Evolutionary conservation across 2,888 invertebrate species (phyloP), one percentile per base, ranked within the genome.

Genomic region (Toxonevra muliebris): DNA sequence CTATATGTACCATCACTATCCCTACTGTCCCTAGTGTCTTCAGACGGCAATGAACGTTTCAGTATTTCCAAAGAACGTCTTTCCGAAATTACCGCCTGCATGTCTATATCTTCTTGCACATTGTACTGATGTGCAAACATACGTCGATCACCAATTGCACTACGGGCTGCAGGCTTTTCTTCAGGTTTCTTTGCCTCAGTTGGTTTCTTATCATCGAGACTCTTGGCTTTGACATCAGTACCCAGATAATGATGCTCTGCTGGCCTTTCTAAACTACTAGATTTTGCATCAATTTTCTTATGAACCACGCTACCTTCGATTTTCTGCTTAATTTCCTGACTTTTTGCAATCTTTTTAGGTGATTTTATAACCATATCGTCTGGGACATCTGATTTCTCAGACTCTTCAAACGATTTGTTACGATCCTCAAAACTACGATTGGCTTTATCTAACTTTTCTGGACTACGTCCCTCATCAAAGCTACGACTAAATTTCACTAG

Each of bases 251-350:
- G 89, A 62, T 86, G 86, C 63, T 91, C 90, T 1, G 85, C 87
- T 66, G 90, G 89, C 77, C 89, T 87, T 73, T 91, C 91, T 66
- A 91, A 86, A 75, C 91, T 91, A 76, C 89, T 90, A 0, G 91
- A 90, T 73, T 91, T 91, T 1, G 86, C 79, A 74, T 88, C 87
- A 0, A 89, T 87, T 74, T 90, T 89, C 73, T 89, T 89, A 74
- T 89, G 88, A 5, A 90, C 79, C 7, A 90, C 89, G 80, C 87
- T 88, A 0, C 90, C 90, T 80, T 90, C 90, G 58, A 90, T 89
- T 79, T 87, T 88, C 71, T 89, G 89, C 77, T 90, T 90, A 0
- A 90, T 86, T 81, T 89, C 89, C 76, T 88, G 88, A 73, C 88
- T 88, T 74, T 87, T 88, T 40, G 88, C 88, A 67, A 89, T 85